Base-by-base conservation (phyloP, 2,113 vertebrate species). In the Saimiri boliviensis region DNA sequence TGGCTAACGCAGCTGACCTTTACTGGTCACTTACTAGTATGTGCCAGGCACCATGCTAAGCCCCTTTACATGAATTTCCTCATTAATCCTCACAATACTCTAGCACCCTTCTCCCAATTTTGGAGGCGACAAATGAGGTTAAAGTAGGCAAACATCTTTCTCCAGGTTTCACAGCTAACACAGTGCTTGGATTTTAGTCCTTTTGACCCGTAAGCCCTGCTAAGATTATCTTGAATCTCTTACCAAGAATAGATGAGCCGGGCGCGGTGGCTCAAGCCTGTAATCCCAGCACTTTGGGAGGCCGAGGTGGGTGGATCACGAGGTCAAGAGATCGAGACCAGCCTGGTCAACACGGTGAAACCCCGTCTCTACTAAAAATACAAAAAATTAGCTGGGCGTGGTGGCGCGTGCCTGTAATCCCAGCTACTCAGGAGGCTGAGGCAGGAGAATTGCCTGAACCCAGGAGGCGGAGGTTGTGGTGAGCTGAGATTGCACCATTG, bases 141-240 rank as follows among this genome's bases (percentile, higher is more conserved):
- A 1, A 21, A 30, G 23, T 79, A 83, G 63, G 52, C 80, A 27
- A 40, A 25, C 23, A 27, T 52, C 77, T 83, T 86, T 12, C 13
- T 49, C 40, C 60, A 35, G n/a, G 20, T 73, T 94, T 89, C n/a
- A 71, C 27, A 86, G 68, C 19, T 40, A 37, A 20, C n/a, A 23
- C 27, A 52, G 77, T 17, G 27, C 76, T 90, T 89, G 68, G 82
- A 66, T 45, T 54, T 79, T 25, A 66, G 79, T 80, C 11, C 77
- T 47, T 93, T 63, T 45, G 45, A 54, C 40, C 12, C 1, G 63
- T 90, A 86, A 84, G 32, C 84, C 79, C 70, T 52, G 13, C n/a
- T 73, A 70, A 85, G 45, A 94, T 74, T 49, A 86, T 66, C 42
- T 37, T 86, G 71, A 40, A 35, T 87, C 93, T 85, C 94, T 85